Evolutionary conservation across 2,888 invertebrate genomes (phyloP).

Genomic region (Euclidia mi): DNA sequence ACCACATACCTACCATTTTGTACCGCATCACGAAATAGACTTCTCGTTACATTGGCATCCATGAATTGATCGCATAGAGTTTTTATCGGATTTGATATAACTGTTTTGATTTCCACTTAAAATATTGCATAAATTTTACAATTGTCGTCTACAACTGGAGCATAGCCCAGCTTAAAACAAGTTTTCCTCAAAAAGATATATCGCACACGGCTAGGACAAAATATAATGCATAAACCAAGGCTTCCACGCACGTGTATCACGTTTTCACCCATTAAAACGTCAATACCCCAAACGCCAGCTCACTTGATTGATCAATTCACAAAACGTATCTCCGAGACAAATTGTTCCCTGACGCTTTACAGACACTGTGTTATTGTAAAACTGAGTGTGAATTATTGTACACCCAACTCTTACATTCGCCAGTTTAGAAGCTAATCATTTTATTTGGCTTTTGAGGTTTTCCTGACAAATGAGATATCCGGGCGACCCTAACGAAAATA

Average conservation of each 20-base stretch:
- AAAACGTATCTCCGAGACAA: slow-evolving; percentile 36
- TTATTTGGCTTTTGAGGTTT: slow-evolving; percentile 74
- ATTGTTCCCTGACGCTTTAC: slow-evolving; percentile 31
- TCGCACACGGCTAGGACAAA: background rate
- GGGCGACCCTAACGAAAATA: slow-evolving; percentile 59
- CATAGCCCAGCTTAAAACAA: no score
- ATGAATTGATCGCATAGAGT: no score
- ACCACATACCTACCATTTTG: no score
- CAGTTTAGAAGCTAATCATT: slow-evolving; percentile 64
- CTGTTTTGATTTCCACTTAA: no score
- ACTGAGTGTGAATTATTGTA: slow-evolving; percentile 56
- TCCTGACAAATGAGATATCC: slow-evolving; percentile 70
- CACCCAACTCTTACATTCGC: slow-evolving; percentile 55
- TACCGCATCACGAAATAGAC: no score
- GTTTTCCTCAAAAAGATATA: no score
- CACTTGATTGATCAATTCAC: slow-evolving; percentile 41
- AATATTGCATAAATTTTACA: no score
- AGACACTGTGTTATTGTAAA: slow-evolving; percentile 47
- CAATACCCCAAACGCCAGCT: slow-evolving; percentile 19
- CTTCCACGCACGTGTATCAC: no score
- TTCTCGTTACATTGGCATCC: no score
- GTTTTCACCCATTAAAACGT: slow-evolving; percentile 12
- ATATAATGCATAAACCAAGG: background rate
- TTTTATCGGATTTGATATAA: no score
- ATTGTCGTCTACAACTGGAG: no score